Base-by-base conservation (phyloP, 2,888 invertebrate species). In the Bombylius discolor region DNA sequence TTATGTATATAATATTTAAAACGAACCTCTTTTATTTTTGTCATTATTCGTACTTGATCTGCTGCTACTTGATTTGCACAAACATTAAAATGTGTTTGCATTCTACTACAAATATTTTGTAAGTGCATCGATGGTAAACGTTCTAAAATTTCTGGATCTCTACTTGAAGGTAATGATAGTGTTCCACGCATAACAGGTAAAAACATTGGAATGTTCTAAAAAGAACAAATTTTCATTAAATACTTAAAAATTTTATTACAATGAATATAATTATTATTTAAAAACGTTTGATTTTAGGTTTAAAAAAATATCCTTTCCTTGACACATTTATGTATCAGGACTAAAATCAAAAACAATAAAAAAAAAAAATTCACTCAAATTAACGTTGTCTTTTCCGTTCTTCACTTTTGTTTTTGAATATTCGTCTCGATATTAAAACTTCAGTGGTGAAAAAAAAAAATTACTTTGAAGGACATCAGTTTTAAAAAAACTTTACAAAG, bases 151-250 rank as follows among this genome's bases (percentile, higher is more conserved):
- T 93, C 92, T 0, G 90, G 87, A 70, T 95, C 94, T 50, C 90
- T 78, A 0, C 87, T 85, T 0, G 89, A 87, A 0, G 93, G 89
- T 53, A 92, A 74, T 47, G 91, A 91, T 3, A 93, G 73, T 0
- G 92, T 89, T 0, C 91, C 92, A 46, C 93, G 75, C 84, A 96
- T 90, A 51, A 96, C 92, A 0, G 96, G 96, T 54, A 94, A 75
- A 71, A 96, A 95, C 73, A 91, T 89, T 4, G 95, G 94, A 64
- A 95, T 93, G 63, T 81, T 84, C 79, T 89, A 75, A 23, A 23
- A 23, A 23, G 23, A 23, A 23, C 23, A 23, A 23, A 23, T 23
- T 23, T 23, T 48, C 12, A 44, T 49, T n/a, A 7, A 39, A 39
- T 12, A 51, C 11, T 49, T 9, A 49, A 49, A 32, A 32, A 13